Evolutionary conservation across 2,113 vertebrate species (phyloP), one percentile per base, ranked within the genome.

Genomic region (Equus quagga): DNA sequence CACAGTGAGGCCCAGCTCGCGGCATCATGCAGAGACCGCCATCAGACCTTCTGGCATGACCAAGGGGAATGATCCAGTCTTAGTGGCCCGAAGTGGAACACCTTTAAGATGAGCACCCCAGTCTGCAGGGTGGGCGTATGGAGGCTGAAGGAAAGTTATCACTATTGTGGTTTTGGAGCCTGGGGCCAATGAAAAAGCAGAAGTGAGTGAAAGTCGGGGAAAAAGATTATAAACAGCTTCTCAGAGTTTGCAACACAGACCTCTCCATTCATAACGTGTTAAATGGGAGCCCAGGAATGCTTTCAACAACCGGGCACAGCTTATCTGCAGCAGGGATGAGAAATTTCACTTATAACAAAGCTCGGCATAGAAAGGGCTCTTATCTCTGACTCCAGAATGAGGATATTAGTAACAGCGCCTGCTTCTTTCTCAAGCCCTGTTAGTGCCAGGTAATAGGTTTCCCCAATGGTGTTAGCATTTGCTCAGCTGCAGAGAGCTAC

Each of bases 361-460:
- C 65, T 96, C 89, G 49, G 60, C 83, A 95, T 96, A 97, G 98
- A 98, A 98, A 98, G 95, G 72, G 84, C 98, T 85, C 97, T 98
- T 98, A 99, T 99, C 98, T 98, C 26, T 6, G 89, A 90, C 96
- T 73, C 98, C 98, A 98, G 98, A 98, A 98, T 95, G 98, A 73
- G 92, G 94, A 83, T 98, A 97, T 98, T 98, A 98, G 97, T 96
- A 96, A 98, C 97, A 97, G 93, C 83, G 87, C 69, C 97, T 96
- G 96, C 97, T 98, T 97, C 97, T 96, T 97, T 97, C 97, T 87
- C 97, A 98, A 98, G 98, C 97, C 95, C 95, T 96, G 56, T 98
- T 97, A 98, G 86, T 80, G 36, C 87, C 97, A 95, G 96, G 98
- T 97, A 98, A 98, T 98, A 96, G 96, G 95, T 98, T 99, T 98